These are phyloP conservation scores for Drosophila flavopinicola DNA, from an alignment of 2,888 invertebrate genomes.

Conservation along the genomic window DNA sequence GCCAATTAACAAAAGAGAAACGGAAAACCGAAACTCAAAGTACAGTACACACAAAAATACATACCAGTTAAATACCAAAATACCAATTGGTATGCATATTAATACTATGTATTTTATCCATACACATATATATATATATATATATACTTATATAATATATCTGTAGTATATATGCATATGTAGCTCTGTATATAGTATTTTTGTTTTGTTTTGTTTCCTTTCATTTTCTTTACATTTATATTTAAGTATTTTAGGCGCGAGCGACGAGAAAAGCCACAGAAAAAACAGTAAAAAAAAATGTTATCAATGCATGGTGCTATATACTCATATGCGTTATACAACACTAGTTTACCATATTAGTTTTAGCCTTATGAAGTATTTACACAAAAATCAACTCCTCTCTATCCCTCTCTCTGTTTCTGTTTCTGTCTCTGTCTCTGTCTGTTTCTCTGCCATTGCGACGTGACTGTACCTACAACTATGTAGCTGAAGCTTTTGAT, in stretches of 20 bases:
- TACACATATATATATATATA: constrained; percentile 11
- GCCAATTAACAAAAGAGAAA: constrained; percentile 75
- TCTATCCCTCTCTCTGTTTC: neutral
- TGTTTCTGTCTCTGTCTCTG: constrained; percentile 12
- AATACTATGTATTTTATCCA: constrained; percentile 17
- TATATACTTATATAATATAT: constrained; percentile 25
- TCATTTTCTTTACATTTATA: constrained; percentile 25
- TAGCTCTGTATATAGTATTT: constrained; percentile 29
- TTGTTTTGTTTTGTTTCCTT: constrained; percentile 13
- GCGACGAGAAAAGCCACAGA: constrained; percentile 64
- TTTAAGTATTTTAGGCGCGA: constrained; percentile 64
- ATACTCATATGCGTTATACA: constrained; percentile 59
- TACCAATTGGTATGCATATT: constrained; percentile 44
- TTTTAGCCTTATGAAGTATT: constrained; percentile 63
- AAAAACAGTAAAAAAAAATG: constrained; percentile 49
- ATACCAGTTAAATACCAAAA: constrained; percentile 43
- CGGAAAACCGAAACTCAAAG: constrained; percentile 52
- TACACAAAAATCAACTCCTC: constrained; percentile 55
- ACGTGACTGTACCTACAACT: constrained; percentile 32
- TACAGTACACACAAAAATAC: constrained; percentile 52
- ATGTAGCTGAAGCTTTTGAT: constrained; percentile 65
- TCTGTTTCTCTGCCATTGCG: constrained; percentile 2
- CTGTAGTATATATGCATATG: constrained; percentile 12
- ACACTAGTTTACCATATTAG: constrained; percentile 67
- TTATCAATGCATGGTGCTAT: constrained; percentile 39